Evolutionary conservation across 2,113 vertebrate species (phyloP).

Genomic region (Brevimyrus niger): DNA sequence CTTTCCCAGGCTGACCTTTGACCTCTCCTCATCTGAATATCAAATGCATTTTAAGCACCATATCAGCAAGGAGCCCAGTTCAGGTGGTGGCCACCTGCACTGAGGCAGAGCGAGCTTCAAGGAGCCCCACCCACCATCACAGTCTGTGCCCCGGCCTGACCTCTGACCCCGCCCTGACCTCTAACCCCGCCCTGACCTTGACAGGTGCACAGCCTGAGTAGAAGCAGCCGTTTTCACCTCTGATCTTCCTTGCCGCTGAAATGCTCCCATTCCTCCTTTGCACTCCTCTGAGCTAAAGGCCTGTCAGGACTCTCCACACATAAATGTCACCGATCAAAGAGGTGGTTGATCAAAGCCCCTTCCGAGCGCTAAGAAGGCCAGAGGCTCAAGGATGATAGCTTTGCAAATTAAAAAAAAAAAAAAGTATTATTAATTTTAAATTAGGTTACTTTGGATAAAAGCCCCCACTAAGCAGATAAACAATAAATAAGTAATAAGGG

Average conservation of each 20-base stretch:
- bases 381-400: neutral
- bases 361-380: neutral
- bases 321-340: conserved; percentile 12
- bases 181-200: neutral
- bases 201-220: neutral
- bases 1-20: neutral
- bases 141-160: neutral
- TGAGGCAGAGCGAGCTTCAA: neutral
- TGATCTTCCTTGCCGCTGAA: too few relatives aligned
- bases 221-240: neutral
- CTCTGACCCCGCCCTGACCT: neutral
- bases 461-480: neutral
- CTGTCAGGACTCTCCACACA: neutral
- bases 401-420: neutral
- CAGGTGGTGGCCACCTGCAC: neutral
- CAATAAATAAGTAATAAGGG: conserved; percentile 1
- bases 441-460: conserved; percentile 8
- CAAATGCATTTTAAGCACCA: neutral
- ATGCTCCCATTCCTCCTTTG: neutral
- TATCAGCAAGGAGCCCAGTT: neutral
- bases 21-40: neutral
- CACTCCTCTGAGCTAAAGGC: neutral
- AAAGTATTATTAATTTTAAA: neutral
- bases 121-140: neutral
- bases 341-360: neutral